These are phyloP conservation scores for Nothoprocta pentlandii DNA, from an alignment of 2,113 vertebrate genomes.

Conservation along the genomic window DNA sequence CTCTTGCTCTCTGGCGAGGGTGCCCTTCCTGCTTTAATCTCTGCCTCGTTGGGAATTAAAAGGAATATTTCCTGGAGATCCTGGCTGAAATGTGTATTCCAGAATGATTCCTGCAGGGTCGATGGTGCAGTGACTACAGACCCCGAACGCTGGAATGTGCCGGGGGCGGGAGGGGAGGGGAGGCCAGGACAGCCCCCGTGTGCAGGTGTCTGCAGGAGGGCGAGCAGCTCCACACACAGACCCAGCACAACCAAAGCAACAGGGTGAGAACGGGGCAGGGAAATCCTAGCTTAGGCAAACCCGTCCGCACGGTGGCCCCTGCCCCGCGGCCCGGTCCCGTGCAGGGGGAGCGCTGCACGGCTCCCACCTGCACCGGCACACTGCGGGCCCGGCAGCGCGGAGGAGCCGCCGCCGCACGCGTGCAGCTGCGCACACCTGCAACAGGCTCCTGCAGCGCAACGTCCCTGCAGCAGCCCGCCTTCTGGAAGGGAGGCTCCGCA, in stretches of 20 bases:
- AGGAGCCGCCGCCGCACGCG: accelerated
- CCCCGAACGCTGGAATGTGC: accelerated
- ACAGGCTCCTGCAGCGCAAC: not conserved
- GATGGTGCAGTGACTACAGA: accelerated
- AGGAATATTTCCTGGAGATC: not conserved
- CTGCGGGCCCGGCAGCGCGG: too few relatives aligned
- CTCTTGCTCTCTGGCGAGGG: not conserved
- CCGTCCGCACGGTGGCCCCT: not conserved
- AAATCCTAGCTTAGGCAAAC: conserved; percentile 49
- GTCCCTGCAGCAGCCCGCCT: not conserved
- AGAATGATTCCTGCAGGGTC: not conserved
- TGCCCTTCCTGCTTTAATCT: accelerated
- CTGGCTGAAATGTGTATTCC: not conserved
- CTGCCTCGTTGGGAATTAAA: not conserved
- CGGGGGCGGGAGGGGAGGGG: not conserved
- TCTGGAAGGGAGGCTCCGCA: not conserved
- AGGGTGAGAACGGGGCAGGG: conserved; percentile 40
- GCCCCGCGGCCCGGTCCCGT: not conserved
- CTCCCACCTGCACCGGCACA: too few relatives aligned
- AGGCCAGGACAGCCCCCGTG: not conserved
- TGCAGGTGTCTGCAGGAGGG: not conserved
- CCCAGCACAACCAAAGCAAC: conserved; percentile 22
- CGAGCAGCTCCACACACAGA: not conserved
- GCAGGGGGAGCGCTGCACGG: too few relatives aligned
- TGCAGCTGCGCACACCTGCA: conserved; percentile 51